Evolutionary conservation across 2,113 vertebrate genomes (phyloP).

Genomic region (Corynorhinus townsendii): DNA sequence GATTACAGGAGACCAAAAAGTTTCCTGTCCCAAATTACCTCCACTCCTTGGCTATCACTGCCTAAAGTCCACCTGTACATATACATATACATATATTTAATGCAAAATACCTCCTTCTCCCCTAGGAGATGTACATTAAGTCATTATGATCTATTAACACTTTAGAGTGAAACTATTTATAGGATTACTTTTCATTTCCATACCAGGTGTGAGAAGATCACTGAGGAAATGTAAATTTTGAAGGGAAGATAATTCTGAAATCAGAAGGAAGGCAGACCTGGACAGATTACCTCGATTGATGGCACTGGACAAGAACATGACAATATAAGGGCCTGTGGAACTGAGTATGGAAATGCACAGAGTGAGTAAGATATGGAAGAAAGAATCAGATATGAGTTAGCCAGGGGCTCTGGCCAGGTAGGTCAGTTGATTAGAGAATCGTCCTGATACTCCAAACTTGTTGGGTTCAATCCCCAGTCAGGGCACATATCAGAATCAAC

Average conservation of each 20-base stretch:
- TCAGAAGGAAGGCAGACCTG: not conserved
- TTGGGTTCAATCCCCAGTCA: not conserved
- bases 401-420: not conserved
- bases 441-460: not conserved
- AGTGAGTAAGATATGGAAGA: not conserved
- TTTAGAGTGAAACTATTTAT: not conserved
- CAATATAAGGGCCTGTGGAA: not conserved
- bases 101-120: not conserved
- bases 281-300: not conserved
- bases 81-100: not conserved
- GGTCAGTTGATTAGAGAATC: not conserved
- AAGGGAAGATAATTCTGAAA: conserved; percentile 2
- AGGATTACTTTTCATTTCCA: not conserved
- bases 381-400: not conserved
- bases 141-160: not conserved
- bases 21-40: not conserved
- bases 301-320: not conserved
- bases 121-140: not conserved
- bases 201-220: not conserved
- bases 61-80: not conserved
- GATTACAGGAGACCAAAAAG: not conserved
- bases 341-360: not conserved
- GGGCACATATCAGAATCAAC: not conserved
- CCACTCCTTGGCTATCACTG: not conserved
- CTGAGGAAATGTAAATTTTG: not conserved